Evolutionary conservation across 2,113 vertebrate genomes (phyloP).

Genomic region (Alaudala cheleensis): DNA sequence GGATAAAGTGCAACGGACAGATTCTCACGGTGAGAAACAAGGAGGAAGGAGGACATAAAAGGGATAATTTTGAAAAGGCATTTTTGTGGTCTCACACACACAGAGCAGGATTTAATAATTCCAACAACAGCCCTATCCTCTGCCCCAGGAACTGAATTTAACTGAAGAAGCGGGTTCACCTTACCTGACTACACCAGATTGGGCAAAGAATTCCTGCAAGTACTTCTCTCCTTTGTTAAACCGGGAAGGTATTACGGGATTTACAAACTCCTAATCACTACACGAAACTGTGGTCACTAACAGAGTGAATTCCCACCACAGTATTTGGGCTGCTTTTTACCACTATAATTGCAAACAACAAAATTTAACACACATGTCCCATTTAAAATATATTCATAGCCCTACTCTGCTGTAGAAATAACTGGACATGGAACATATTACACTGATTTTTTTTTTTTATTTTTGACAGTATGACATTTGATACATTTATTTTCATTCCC

Average conservation of each 20-base stretch:
- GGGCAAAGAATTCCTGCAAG: not conserved
- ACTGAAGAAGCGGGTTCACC: not conserved
- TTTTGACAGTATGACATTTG: not conserved
- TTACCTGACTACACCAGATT: not conserved
- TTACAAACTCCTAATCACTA: not conserved
- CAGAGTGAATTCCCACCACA: not conserved
- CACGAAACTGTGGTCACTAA: not conserved
- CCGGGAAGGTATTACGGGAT: not conserved
- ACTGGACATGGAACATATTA: not conserved
- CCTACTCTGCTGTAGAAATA: not conserved
- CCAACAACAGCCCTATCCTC: not conserved
- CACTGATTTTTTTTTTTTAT: not conserved
- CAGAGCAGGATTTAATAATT: not conserved
- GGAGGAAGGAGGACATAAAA: not conserved
- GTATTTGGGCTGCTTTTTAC: not conserved
- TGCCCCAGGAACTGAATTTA: not conserved
- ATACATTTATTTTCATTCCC: not conserved
- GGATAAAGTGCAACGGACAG: not conserved
- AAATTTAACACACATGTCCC: not conserved
- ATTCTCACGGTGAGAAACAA: constrained; percentile 7
- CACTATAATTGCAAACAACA: not conserved
- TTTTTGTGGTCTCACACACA: not conserved
- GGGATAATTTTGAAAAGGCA: not conserved
- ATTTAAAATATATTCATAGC: not conserved
- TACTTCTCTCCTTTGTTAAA: not conserved